These are phyloP conservation scores for Sitta carolinensis DNA, from an alignment of 2,797 vertebrate genomes.

Conservation along the genomic window DNA sequence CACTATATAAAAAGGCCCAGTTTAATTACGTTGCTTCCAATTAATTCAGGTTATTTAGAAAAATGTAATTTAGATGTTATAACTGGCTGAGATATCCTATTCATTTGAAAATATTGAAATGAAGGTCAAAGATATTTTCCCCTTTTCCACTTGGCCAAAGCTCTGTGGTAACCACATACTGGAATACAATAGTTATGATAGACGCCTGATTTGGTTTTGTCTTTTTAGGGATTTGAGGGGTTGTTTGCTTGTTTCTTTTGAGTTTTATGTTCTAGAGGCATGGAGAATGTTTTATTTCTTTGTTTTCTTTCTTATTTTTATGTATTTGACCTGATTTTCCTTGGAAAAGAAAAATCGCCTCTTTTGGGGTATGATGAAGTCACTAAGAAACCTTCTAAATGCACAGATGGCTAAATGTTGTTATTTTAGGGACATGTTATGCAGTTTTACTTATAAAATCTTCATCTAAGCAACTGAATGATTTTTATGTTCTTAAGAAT, in stretches of 20 bases:
- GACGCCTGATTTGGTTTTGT: background rate
- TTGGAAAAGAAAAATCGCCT: background rate
- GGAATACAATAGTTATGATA: background rate
- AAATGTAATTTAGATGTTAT: slow-evolving; percentile 62
- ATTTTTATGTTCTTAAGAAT: background rate
- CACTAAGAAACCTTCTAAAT: background rate
- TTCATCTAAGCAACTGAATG: background rate
- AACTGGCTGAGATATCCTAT: slow-evolving; percentile 22
- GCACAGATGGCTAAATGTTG: background rate
- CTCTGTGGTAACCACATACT: background rate
- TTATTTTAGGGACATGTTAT: background rate
- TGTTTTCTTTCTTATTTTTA: background rate
- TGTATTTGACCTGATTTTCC: background rate
- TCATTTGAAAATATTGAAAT: slow-evolving; percentile 38
- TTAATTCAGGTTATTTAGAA: slow-evolving; percentile 60
- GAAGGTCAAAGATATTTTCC: background rate
- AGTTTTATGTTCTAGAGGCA: background rate
- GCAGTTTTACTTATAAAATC: background rate
- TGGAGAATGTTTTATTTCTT: background rate
- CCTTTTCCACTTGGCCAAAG: background rate
- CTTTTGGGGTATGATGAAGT: background rate
- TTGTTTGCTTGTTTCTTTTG: background rate
- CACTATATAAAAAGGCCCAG: background rate
- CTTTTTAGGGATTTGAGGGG: accelerated
- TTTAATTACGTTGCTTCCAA: slow-evolving; percentile 66